phyloP scores from a whole-genome alignment of 2,113 vertebrate genomes.

The Vulpes lagopus region DNA sequence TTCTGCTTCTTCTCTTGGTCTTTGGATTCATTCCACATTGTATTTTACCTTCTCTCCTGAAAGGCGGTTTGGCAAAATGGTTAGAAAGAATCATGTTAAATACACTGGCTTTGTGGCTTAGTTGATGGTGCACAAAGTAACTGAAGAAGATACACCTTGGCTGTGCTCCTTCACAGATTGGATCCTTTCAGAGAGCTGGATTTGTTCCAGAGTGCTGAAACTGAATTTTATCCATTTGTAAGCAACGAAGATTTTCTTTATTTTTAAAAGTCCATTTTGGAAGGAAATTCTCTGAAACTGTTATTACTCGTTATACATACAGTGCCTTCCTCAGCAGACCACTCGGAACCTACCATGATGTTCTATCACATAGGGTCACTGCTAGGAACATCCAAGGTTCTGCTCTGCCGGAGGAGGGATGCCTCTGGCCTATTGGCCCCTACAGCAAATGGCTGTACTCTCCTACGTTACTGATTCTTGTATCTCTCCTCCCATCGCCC shows the following conservation, averaged over 20 bases:
- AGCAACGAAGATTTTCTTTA: neutral
- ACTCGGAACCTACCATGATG: neutral
- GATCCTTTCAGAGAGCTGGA: neutral
- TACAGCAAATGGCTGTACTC: too few species aligned
- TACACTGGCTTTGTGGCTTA: neutral
- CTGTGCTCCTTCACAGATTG: neutral
- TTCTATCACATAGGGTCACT: neutral
- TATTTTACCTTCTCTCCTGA: slow-evolving; percentile 15
- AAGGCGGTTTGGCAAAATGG: slow-evolving; percentile 35
- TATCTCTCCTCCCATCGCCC: neutral
- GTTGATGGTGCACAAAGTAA: neutral
- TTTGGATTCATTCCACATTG: neutral
- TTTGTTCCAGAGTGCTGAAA: slow-evolving; percentile 22
- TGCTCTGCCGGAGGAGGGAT: neutral
- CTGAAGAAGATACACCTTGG: neutral
- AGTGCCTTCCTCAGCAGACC: neutral
- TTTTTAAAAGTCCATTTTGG: slow-evolving; percentile 27
- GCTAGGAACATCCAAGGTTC: neutral
- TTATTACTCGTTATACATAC: neutral
- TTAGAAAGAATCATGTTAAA: slow-evolving; percentile 16
- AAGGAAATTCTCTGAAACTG: slow-evolving; percentile 48
- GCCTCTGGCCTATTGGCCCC: neutral
- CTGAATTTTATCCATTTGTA: slow-evolving; percentile 9
- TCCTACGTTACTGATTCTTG: neutral
- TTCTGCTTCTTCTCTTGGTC: neutral